Evolutionary conservation across 2,797 vertebrate species (phyloP), one percentile per base, ranked within the genome.

Genomic region (Peromyscus aztecus): DNA sequence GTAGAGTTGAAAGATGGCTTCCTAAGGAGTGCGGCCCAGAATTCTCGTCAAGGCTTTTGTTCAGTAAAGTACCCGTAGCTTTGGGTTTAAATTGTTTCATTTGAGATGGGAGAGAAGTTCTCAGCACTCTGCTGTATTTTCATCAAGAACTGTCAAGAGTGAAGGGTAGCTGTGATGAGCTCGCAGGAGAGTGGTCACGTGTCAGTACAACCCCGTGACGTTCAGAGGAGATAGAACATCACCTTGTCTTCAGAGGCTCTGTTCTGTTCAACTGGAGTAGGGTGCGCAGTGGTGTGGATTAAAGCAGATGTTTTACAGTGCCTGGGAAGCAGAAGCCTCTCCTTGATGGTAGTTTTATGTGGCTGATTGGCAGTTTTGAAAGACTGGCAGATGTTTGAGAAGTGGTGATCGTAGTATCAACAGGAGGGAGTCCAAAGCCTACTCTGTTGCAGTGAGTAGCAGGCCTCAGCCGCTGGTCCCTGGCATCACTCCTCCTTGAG

Each of bases 21-120:
- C 55, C 57, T 93, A 55, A 85, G 55, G 40, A 52, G 43, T 81
- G 76, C 13, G 10, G 23, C 57, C 37, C 2, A 31, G 73, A 12
- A 37, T 71, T 95, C 67, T 59, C 29, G 14, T 65, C 37, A 87
- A 3, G 13, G 16, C 37, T 93, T 92, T 85, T 83, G 67, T 77
- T 77, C 40, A 86, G 40, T 55, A 65, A 17, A 46, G 34, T 57
- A 7, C 23, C 3, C 57, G 27, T 6, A 85, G 6, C 9, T 93
- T 91, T 94, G 4, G 2, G 40, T 75, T 82, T 69, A 16, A 61
- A 43, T 34, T 55, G 43, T 73, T 67, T 91, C 78, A 27, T 82
- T 95, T 89, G 83, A 11, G 11, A 75, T 94, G 37, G 40, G 57
- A 93, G 78, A 94, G 59, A 77, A 69, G 23, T 43, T 81, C 16